Percentiles rank a stretch among this genome's conserved stretches.
Evolutionary conservation across 2,888 invertebrate species (phyloP).

Genomic region (Neoitamus cyanurus): DNA sequence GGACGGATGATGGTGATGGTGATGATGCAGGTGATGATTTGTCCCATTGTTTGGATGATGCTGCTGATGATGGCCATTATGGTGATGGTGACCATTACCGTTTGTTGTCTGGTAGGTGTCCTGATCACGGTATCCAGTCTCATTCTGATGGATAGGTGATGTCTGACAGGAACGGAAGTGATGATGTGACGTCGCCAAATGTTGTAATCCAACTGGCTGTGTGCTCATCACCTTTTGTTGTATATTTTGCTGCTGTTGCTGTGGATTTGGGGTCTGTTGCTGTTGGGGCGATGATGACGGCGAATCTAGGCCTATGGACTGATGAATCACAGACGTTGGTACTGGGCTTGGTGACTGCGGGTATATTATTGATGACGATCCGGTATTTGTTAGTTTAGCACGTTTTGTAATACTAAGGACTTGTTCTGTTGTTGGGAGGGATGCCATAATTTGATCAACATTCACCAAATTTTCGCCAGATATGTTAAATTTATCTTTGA

Average conservation of each 20-base stretch:
- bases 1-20: constrained; percentile 51
- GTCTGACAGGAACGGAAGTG: constrained; percentile 55
- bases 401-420: constrained; percentile 86
- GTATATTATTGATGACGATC: constrained; percentile 70
- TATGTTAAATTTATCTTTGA: constrained; percentile 93
- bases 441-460: constrained; percentile 88
- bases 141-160: constrained; percentile 53
- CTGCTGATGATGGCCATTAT: constrained; percentile 48
- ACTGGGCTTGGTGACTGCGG: constrained; percentile 70
- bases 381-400: constrained; percentile 65
- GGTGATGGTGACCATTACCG: constrained; percentile 6
- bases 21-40: background rate
- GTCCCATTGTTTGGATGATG: constrained; percentile 43
- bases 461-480: constrained; percentile 88
- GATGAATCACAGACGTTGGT: constrained; percentile 73
- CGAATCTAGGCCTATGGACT: constrained; percentile 63
- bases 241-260: constrained; percentile 28
- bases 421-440: constrained; percentile 85
- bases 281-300: constrained; percentile 42
- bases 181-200: constrained; percentile 34
- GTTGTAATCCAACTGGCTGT: constrained; percentile 34
- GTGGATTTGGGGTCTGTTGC: constrained; percentile 48
- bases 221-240: background rate
- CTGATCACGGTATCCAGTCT: constrained; percentile 47
- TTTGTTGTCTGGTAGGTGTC: background rate